Evolutionary conservation across 2,797 vertebrate species (phyloP).

Genomic region (Sardinella longiceps): DNA sequence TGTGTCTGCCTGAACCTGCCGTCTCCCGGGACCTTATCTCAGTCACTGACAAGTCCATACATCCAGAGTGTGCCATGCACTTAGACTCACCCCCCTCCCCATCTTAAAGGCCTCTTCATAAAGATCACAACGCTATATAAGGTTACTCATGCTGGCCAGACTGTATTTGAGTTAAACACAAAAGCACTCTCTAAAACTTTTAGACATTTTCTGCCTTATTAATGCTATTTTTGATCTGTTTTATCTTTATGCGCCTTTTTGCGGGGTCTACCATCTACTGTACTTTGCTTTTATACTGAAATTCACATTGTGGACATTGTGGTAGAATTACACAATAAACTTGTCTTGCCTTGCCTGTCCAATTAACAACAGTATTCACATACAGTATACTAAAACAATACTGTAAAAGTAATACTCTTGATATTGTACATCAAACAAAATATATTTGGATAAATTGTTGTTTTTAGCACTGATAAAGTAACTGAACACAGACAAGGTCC

Average conservation of each 20-base stretch:
- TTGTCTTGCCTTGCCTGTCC: neutral
- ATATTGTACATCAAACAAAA: too few species aligned
- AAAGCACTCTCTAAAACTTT: neutral
- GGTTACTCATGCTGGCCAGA: neutral
- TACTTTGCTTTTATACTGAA: too few species aligned
- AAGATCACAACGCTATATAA: neutral
- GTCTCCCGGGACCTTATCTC: conserved; percentile 45
- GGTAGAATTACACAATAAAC: too few species aligned
- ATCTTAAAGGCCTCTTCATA: neutral
- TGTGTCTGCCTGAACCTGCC: conserved; percentile 48
- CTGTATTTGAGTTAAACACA: neutral
- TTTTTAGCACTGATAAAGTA: neutral
- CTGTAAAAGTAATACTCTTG: neutral
- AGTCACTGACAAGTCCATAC: conserved; percentile 46
- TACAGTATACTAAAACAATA: neutral
- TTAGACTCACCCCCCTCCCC: neutral
- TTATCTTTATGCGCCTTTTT: too few species aligned
- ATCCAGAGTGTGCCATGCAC: neutral
- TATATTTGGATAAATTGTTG: too few species aligned
- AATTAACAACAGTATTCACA: neutral
- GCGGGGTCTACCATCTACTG: too few species aligned
- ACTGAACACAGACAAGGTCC: neutral
- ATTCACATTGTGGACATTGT: too few species aligned
- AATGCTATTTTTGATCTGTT: too few species aligned
- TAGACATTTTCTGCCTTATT: too few species aligned